Conservation (phyloP, 2,888 invertebrate species). For the Halictus ligatus region DNA sequence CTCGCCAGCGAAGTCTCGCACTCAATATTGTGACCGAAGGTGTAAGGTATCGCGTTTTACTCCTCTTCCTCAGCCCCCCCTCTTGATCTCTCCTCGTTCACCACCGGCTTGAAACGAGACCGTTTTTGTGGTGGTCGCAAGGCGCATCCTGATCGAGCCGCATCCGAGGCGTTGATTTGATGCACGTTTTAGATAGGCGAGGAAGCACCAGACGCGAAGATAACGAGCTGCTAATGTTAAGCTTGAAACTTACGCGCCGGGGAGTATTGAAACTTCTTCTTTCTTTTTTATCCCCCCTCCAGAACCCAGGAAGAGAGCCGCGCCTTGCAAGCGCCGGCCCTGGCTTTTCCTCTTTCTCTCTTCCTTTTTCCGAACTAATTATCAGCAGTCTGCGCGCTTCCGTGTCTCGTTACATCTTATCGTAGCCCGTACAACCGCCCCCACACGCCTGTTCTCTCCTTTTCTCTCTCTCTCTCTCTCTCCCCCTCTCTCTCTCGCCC, state of each 20-base stretch:
- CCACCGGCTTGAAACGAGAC: not conserved
- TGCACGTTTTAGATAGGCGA: constrained; percentile 70
- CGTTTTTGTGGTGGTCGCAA: constrained; percentile 58
- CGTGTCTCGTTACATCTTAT: constrained; percentile 57
- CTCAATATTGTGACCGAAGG: constrained; percentile 83
- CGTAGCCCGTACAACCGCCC: not conserved
- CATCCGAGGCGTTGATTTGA: constrained; percentile 69
- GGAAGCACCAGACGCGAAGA: constrained; percentile 59
- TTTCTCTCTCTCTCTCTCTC: not conserved
- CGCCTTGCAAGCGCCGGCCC: constrained; percentile 31
- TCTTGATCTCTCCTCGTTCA: constrained; percentile 25
- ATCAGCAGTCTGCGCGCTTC: constrained; percentile 58
- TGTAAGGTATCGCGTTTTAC: constrained; percentile 79
- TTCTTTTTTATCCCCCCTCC: constrained; percentile 3
- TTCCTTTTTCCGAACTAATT: constrained; percentile 52
- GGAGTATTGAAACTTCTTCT: constrained; percentile 60
- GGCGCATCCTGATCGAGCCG: constrained; percentile 54
- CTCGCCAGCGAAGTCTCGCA: constrained; percentile 77
- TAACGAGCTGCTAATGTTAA: constrained; percentile 69
- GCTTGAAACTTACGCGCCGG: constrained; percentile 51
- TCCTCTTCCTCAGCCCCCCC: constrained; percentile 43
- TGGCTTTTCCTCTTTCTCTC: constrained; percentile 39
- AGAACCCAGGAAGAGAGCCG: not conserved
- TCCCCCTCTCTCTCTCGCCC: not conserved
- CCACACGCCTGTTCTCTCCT: not conserved